Conservation (phyloP, 92 coral and sea anemone genomes). For the Scolanthus callimorphus region DNA sequence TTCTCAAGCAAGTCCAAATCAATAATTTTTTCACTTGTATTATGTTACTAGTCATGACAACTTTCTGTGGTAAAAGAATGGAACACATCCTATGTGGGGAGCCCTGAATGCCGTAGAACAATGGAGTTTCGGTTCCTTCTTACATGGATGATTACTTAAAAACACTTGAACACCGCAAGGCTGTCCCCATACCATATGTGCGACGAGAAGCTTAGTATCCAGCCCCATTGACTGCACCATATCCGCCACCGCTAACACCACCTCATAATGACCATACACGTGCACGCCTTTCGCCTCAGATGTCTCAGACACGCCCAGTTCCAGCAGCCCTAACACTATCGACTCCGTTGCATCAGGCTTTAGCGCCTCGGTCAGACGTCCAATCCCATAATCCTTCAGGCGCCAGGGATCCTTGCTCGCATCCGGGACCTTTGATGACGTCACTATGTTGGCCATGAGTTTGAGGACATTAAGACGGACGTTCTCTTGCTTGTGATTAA, state of each 20-base stretch:
- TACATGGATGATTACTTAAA: too few relatives aligned
- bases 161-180: too few relatives aligned
- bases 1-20: too few relatives aligned
- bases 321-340: slow-evolving; percentile 52
- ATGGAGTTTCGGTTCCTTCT: too few relatives aligned
- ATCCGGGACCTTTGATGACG: slow-evolving; percentile 64
- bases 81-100: too few relatives aligned
- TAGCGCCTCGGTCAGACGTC: slow-evolving; percentile 66
- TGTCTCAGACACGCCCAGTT: slow-evolving; percentile 60
- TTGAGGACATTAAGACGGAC: slow-evolving; percentile 67
- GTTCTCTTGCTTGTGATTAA: slow-evolving; percentile 43
- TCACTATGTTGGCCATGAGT: slow-evolving; percentile 57
- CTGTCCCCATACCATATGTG: slow-evolving; percentile 78
- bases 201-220: slow-evolving; percentile 49
- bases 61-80: too few relatives aligned
- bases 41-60: too few relatives aligned
- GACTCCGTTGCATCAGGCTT: slow-evolving; percentile 54
- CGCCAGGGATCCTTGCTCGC: slow-evolving; percentile 72
- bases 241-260: slow-evolving; percentile 81
- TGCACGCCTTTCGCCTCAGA: slow-evolving; percentile 70
- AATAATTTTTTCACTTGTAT: too few relatives aligned
- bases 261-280: slow-evolving; percentile 80
- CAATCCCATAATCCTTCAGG: slow-evolving; percentile 57
- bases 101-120: too few relatives aligned
- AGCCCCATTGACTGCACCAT: slow-evolving; percentile 57